These are phyloP conservation scores for Chorisops tibialis DNA, from an alignment of 2,888 invertebrate species.

Conservation along the genomic window DNA sequence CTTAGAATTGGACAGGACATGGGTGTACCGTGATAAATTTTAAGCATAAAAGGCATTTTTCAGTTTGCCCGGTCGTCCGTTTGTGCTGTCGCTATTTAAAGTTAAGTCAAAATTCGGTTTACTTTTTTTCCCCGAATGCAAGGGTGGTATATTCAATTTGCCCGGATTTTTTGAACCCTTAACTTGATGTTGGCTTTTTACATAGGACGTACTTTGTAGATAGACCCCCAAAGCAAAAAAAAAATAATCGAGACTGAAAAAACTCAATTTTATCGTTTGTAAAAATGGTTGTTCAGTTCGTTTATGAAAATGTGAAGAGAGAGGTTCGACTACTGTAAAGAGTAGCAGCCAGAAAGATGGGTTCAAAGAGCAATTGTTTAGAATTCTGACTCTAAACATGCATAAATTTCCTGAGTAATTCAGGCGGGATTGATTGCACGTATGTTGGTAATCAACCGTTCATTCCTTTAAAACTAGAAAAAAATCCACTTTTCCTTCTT, in stretches of 20 bases:
- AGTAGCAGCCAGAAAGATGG: too few relatives aligned
- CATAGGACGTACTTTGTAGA: background rate
- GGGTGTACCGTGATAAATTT: background rate
- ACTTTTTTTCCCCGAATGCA: background rate
- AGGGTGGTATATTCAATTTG: background rate
- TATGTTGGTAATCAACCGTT: too few relatives aligned
- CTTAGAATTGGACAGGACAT: background rate
- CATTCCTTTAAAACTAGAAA: too few relatives aligned
- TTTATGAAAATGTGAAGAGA: constrained; percentile 17
- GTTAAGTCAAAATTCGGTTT: background rate
- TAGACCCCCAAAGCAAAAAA: background rate
- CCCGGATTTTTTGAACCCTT: background rate
- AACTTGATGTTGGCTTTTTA: background rate
- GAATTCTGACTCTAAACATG: too few relatives aligned
- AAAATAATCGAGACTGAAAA: background rate
- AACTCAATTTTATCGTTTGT: background rate
- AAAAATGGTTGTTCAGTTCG: background rate
- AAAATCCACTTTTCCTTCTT: too few relatives aligned
- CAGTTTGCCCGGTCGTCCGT: background rate
- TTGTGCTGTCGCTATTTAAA: background rate
- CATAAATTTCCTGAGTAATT: too few relatives aligned
- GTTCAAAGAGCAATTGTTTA: too few relatives aligned
- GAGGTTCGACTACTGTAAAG: too few relatives aligned
- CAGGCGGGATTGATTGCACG: too few relatives aligned
- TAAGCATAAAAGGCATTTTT: background rate